Base-by-base conservation (phyloP, 2,113 vertebrate species). In the Hiodon tergisus region DNA sequence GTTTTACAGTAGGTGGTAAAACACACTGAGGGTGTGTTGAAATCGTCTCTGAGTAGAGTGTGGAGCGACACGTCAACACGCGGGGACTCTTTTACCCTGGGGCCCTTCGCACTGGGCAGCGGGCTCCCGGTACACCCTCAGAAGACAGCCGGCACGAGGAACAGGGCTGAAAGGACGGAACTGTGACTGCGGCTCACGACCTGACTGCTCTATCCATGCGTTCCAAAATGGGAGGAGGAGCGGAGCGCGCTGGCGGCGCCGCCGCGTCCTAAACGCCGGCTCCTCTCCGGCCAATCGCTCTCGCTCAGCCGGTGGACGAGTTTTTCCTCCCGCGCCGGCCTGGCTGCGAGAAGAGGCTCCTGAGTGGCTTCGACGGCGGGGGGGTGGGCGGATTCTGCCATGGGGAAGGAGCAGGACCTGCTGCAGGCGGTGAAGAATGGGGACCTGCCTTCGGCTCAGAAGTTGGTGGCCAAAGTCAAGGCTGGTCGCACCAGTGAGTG, bases 341-440 rank as follows among this genome's bases (percentile, higher is more conserved):
- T 88, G 87, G 61, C 6, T 73, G 67, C 81, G 76, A 88, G 81
- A 87, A 78, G 79, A 76, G 78, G 73, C 5, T 9, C 71, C 10
- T n/a, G 72, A 76, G 67, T 14, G 59, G 72, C 55, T 62, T 52
- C 67, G 59, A 61, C 75, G 50, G 61, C 59, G 66, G 6, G 31
- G 31, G 31, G 31, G 31, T 31, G 31, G 31, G 31, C 31, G 31
- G 31, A 31, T 31, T 31, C 31, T 31, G 31, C 65, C 55, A 91
- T 92, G 91, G 91, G 91, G 72, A 90, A 89, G 82, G 91, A 92
- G 83, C 90, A 90, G 86, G 91, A 92, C 72, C 91, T 92, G 54
- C 83, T 92, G 53, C 90, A 90, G 83, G 91, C 91, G 0, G 90
- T 88, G 77, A 92, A 92, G 84, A 88, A 74, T 5, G 89, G 88